phyloP scores from a whole-genome alignment of 1,140 invertebrate species.

The Matsumurasca onukii region DNA sequence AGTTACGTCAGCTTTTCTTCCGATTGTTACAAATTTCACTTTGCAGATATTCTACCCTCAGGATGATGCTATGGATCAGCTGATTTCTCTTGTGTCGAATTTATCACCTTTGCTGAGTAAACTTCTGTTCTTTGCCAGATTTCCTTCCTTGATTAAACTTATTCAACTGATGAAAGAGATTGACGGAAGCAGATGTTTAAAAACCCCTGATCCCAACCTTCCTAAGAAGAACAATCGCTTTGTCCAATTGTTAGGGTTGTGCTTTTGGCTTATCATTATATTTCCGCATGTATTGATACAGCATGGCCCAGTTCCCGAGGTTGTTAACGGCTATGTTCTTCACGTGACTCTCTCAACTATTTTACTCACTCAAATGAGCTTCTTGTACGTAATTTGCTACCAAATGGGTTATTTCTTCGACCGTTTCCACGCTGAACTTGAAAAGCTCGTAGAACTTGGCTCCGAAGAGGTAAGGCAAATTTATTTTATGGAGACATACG shows the following conservation, averaged over 20 bases:
- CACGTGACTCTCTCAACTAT: background rate
- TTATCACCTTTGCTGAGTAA: background rate
- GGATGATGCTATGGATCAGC: background rate
- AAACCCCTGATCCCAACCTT: background rate
- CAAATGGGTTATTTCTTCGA: constrained; percentile 14
- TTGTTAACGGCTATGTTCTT: background rate
- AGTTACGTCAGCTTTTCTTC: background rate
- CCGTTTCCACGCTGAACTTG: background rate
- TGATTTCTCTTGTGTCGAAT: background rate
- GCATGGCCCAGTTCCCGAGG: background rate
- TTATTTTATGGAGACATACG: no score
- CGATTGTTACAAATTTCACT: background rate
- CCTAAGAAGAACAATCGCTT: background rate
- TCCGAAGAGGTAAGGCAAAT: no score
- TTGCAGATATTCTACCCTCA: background rate
- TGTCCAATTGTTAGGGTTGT: background rate
- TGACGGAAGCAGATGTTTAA: background rate
- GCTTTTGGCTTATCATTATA: background rate
- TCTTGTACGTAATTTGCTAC: constrained; percentile 3
- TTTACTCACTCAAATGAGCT: background rate
- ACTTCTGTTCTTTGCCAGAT: background rate
- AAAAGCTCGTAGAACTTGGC: no score
- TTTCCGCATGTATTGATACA: background rate
- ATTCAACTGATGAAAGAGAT: background rate
- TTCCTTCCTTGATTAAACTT: constrained; percentile 12